A percentile compares a stretch with the other conserved stretches of the same genome.
These are phyloP conservation scores for Dryas iulia DNA, from an alignment of 1,140 invertebrate species.

Conservation along the genomic window DNA sequence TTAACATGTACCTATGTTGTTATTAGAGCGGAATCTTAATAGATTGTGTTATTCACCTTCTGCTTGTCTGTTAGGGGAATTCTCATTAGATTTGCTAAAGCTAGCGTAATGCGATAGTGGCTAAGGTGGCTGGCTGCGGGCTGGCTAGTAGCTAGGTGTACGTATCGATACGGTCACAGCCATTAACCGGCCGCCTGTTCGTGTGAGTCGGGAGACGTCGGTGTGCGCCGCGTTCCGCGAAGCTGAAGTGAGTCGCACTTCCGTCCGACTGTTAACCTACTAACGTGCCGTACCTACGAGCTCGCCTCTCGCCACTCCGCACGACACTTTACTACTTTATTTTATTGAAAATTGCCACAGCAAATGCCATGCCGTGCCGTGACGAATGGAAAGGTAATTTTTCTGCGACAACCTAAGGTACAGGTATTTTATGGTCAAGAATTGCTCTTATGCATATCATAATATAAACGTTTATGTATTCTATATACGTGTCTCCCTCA, in stretches of 20 bases:
- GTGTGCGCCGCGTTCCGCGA: conserved; percentile 26
- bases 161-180: not conserved
- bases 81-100: not conserved
- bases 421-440: not conserved
- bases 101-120: not conserved
- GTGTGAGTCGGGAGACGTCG: not conserved
- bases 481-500: too few relatives aligned
- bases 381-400: not conserved
- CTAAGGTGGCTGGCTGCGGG: not conserved
- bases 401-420: not conserved
- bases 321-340: not conserved
- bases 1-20: too few relatives aligned
- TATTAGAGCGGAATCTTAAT: too few relatives aligned
- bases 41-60: too few relatives aligned
- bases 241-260: conserved; percentile 20
- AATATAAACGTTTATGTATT: too few relatives aligned
- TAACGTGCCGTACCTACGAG: conserved; percentile 6
- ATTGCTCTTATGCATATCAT: not conserved
- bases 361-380: not conserved
- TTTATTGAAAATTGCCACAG: not conserved
- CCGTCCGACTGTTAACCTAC: conserved; percentile 21
- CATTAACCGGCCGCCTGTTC: not conserved
- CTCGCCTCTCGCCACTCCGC: not conserved
- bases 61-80: too few relatives aligned
- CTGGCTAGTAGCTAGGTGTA: not conserved